Percentiles rank a stretch among this genome's conserved stretches.
These are phyloP conservation scores for Microctonus brassicae DNA, from an alignment of 2,888 invertebrate genomes.

Conservation along the genomic window DNA sequence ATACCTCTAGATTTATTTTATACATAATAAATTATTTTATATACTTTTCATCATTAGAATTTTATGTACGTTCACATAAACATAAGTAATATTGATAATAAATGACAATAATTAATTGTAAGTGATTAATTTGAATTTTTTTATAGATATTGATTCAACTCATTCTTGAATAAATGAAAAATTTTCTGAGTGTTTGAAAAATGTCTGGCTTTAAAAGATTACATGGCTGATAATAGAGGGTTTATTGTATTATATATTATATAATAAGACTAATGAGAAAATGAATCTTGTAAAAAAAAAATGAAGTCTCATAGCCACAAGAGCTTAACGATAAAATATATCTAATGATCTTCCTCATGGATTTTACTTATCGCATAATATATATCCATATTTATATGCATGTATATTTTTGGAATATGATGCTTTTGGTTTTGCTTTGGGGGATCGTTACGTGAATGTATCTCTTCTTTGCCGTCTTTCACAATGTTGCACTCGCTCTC, in stretches of 20 bases:
- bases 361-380: background rate
- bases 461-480: background rate
- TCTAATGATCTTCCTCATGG: background rate
- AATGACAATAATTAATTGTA: no score
- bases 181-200: no score
- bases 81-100: no score
- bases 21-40: background rate
- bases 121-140: no score
- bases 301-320: background rate
- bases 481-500: background rate
- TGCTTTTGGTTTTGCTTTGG: background rate
- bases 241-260: background rate
- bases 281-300: conserved; percentile 2
- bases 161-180: no score
- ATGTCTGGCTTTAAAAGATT: no score
- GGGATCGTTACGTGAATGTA: background rate
- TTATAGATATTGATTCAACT: no score
- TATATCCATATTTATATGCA: no score
- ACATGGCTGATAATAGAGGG: no score
- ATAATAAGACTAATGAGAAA: background rate
- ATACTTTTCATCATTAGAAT: background rate
- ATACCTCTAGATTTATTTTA: background rate
- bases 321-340: background rate
- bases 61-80: no score
- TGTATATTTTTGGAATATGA: background rate